A percentile compares a stretch with the other conserved stretches of the same genome.
Evolutionary conservation across 2,797 vertebrate genomes (phyloP).

Genomic region (Cetoscarus ocellatus): DNA sequence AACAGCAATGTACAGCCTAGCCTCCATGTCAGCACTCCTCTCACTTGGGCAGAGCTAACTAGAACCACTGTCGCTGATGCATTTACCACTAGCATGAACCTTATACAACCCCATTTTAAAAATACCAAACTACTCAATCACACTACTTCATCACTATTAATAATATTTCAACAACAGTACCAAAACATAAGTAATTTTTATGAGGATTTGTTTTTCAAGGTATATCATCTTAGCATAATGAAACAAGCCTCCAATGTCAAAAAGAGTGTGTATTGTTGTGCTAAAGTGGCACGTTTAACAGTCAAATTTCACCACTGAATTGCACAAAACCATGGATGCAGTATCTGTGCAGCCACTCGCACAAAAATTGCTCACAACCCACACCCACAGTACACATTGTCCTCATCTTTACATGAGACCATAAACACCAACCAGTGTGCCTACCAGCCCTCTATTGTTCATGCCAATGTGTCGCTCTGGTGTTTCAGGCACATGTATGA

Average conservation of each 20-base stretch:
- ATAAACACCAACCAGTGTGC: slow-evolving; percentile 3
- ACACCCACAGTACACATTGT: slow-evolving; percentile 16
- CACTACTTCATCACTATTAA: too few relatives aligned
- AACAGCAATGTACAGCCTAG: too few relatives aligned
- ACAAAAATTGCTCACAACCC: slow-evolving; percentile 12
- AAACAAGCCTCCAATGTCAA: slow-evolving; percentile 4
- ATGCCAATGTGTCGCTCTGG: slow-evolving; percentile 40
- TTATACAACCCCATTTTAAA: too few relatives aligned
- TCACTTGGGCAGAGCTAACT: too few relatives aligned
- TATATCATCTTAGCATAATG: background rate
- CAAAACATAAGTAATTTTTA: background rate
- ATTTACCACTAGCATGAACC: too few relatives aligned
- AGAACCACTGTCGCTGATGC: too few relatives aligned
- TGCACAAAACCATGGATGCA: slow-evolving; percentile 3
- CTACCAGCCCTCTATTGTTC: slow-evolving; percentile 25
- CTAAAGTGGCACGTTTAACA: background rate
- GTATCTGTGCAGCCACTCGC: background rate
- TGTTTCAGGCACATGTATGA: slow-evolving; percentile 64
- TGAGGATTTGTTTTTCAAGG: slow-evolving; percentile 1
- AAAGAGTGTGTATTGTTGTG: background rate
- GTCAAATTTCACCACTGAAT: slow-evolving; percentile 17
- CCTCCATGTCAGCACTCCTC: too few relatives aligned
- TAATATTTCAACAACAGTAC: background rate
- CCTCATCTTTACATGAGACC: slow-evolving; percentile 11
- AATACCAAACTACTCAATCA: too few relatives aligned